Percentiles rank a stretch among this genome's conserved stretches.
Conservation (phyloP, 1,140 invertebrate species). For the Orius insidiosus region DNA sequence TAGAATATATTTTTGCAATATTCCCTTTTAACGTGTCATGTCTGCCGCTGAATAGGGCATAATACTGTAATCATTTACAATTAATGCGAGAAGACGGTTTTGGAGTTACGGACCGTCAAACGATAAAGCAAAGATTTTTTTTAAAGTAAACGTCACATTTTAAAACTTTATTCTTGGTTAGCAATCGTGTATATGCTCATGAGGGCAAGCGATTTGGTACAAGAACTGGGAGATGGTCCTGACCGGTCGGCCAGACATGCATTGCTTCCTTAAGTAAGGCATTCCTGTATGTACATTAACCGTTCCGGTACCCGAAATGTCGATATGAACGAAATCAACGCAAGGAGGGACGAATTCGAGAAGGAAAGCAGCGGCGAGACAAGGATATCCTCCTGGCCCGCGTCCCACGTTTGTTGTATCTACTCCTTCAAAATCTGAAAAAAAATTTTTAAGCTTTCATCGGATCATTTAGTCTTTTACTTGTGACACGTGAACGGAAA, state of each 20-base stretch:
- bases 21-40: no score
- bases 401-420: conserved; percentile 44
- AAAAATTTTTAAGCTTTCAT: no score
- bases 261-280: conserved; percentile 37
- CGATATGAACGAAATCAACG: conserved; percentile 46
- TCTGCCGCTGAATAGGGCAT: no score
- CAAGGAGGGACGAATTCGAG: conserved; percentile 44
- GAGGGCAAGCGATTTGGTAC: conserved; percentile 31
- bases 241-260: conserved; percentile 40
- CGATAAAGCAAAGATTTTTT: no score
- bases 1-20: no score
- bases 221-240: conserved; percentile 40
- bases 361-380: conserved; percentile 51
- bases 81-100: no score
- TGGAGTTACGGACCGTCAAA: no score
- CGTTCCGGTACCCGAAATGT: conserved; percentile 48
- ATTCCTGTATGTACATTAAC: conserved; percentile 30
- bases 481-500: conserved; percentile 34
- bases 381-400: conserved; percentile 34
- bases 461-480: conserved; percentile 12
- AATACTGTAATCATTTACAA: no score
- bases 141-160: no score
- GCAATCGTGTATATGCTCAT: conserved; percentile 22
- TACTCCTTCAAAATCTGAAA: conserved; percentile 22
- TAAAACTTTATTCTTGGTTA: not conserved